A percentile compares a stretch with the other conserved stretches of the same genome.
Conservation (phyloP, 2,113 vertebrate genomes). For the Platichthys flesus region DNA sequence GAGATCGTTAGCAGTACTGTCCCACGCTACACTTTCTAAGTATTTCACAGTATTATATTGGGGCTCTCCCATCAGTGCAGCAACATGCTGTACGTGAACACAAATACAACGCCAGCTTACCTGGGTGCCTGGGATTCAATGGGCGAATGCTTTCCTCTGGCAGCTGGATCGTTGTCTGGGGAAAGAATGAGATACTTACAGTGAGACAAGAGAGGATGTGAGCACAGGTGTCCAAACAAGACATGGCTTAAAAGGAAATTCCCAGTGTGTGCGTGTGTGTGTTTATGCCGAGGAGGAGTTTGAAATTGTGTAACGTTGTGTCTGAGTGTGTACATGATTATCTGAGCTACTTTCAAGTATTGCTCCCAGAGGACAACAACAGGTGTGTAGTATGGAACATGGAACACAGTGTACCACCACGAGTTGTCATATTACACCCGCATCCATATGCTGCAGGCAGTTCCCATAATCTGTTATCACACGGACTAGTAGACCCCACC, state of each 20-base stretch:
- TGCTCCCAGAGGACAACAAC: not conserved
- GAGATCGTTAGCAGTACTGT: not conserved
- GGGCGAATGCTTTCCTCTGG: constrained; percentile 70
- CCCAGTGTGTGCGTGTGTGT: not conserved
- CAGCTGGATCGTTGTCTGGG: constrained; percentile 44
- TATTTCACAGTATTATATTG: not conserved
- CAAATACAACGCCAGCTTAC: constrained; percentile 55
- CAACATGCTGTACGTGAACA: not conserved
- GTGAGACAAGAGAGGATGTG: not conserved
- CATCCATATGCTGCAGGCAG: constrained; percentile 9
- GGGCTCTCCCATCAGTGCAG: not conserved
- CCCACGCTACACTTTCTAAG: not conserved
- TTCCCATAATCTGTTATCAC: constrained; percentile 8
- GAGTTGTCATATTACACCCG: not conserved
- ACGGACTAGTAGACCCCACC: not conserved
- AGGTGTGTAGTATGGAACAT: not conserved
- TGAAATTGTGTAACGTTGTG: constrained; percentile 11
- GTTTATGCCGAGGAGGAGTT: not conserved
- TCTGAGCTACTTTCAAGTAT: not conserved
- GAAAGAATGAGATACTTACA: constrained; percentile 1
- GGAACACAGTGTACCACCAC: constrained; percentile 6
- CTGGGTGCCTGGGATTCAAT: constrained; percentile 68
- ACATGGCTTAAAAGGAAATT: not conserved
- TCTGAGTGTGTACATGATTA: not conserved
- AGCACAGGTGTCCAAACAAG: constrained; percentile 19